A percentile compares a stretch with the other conserved stretches of the same genome.
phyloP scores from a whole-genome alignment of 1,140 invertebrate genomes.

The Thaumetopoea pityocampa region DNA sequence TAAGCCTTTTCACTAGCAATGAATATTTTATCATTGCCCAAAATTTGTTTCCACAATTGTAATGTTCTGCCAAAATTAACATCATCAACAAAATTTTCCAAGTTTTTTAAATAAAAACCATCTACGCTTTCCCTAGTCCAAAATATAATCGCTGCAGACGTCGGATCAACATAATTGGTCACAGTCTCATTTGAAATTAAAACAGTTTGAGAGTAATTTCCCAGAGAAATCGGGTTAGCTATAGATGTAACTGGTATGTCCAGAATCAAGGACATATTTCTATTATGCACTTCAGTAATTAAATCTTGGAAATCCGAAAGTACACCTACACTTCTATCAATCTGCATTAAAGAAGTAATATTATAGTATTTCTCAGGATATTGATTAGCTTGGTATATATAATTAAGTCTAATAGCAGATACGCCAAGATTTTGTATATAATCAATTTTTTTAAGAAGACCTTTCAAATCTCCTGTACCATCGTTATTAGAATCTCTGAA shows the following conservation, averaged over 20 bases:
- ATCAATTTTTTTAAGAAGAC: constrained; percentile 80
- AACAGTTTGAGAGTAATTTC: constrained; percentile 31
- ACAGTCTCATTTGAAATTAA: constrained; percentile 35
- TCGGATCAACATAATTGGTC: constrained; percentile 39
- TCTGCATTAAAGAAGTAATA: constrained; percentile 77
- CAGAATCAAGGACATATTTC: constrained; percentile 83
- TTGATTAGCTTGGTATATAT: constrained; percentile 82
- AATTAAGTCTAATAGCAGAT: constrained; percentile 82
- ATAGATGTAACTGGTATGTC: constrained; percentile 84
- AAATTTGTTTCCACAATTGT: constrained; percentile 80
- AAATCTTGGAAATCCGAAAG: constrained; percentile 81
- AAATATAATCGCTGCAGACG: constrained; percentile 77
- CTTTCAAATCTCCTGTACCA: constrained; percentile 85
- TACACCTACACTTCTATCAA: constrained; percentile 80
- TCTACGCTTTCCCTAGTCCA: constrained; percentile 83
- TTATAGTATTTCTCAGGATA: constrained; percentile 84
- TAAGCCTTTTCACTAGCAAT: constrained; percentile 80
- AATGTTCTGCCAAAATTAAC: constrained; percentile 71
- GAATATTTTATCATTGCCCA: constrained; percentile 79
- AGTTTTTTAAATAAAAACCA: constrained; percentile 88
- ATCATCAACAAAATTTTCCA: constrained; percentile 74
- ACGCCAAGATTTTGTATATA: constrained; percentile 83
- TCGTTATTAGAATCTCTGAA: constrained; percentile 87
- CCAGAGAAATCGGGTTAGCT: constrained; percentile 57
- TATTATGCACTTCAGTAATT: constrained; percentile 77